Evolutionary conservation across 2,797 vertebrate genomes (phyloP), one percentile per base, ranked within the genome.

Genomic region (Apodemus agrarius): DNA sequence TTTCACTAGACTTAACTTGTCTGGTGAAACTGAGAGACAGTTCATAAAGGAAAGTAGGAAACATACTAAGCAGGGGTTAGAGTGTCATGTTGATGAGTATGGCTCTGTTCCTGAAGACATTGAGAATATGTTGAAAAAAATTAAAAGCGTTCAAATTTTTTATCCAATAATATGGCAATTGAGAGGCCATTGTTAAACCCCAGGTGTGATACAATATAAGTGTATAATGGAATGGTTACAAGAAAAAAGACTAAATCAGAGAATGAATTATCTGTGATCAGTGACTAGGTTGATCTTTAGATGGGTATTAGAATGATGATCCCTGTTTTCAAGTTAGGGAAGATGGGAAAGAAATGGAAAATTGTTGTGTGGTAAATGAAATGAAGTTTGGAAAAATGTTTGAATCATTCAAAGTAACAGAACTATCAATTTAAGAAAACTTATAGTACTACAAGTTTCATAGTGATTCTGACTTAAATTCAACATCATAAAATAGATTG

Each of bases 401-500:
- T 82, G n/a, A 22, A 49, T 86, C 17, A 65, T 76, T 91, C 54
- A 83, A 89, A 93, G 63, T 92, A 90, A 92, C 54, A 92, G 22
- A 95, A 94, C 59, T 85, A 86, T 69, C 3, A n/a, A 74, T 46
- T 87, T 89, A 34, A 92, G 54, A 86, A 96, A 75, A 81, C 14
- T 61, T 84, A 87, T 2, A 43, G 54, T 90, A 86, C 43, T 82
- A 2, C 74, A 90, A 95, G 91, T 97, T 22, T 93, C 81, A 96
- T 59, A 34, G 43, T 89, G 87, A 93, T 37, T 57, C 72, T 96
- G 74, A 93, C 86, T 89, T 97, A 72, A 97, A 82, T 88, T 90
- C 24, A 91, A 89, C 3, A 90, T 46, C 95, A 84, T 94, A 93
- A 95, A 95, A 96, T 94, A 94, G 89, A 81, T 26, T 69, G 57